Conservation (phyloP, 2,888 invertebrate genomes). For the Dysmachus trigonus region DNA sequence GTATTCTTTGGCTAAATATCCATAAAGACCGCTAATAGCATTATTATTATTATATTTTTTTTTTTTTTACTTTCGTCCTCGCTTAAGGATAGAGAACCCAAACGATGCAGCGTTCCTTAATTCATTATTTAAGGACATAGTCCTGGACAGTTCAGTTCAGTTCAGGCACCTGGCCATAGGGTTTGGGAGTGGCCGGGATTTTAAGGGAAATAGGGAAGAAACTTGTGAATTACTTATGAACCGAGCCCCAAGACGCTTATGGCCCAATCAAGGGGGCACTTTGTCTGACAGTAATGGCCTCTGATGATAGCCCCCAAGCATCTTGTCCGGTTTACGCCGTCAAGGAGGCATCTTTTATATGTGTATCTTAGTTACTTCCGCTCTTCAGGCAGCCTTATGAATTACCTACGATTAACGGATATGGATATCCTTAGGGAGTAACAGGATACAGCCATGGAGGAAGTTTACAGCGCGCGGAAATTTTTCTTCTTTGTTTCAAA, state of each 20-base stretch:
- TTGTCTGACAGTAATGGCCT: slow-evolving; percentile 18
- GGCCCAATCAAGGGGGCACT: slow-evolving; percentile 10
- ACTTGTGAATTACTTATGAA: slow-evolving; percentile 33
- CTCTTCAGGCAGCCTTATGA: slow-evolving; percentile 25
- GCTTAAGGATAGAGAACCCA: background rate
- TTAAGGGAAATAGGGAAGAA: slow-evolving; percentile 6
- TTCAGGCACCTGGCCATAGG: background rate
- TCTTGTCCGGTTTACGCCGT: background rate
- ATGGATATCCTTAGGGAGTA: background rate
- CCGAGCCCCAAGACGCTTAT: background rate
- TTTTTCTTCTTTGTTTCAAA: background rate
- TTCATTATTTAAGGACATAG: slow-evolving; percentile 23
- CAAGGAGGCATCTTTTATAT: background rate
- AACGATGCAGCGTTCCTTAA: slow-evolving; percentile 1
- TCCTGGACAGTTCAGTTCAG: slow-evolving; percentile 3
- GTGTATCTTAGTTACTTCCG: background rate
- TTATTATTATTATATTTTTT: no score
- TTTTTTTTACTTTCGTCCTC: background rate
- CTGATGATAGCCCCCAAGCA: slow-evolving; percentile 23
- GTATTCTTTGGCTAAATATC: slow-evolving; percentile 19
- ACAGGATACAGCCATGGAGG: background rate
- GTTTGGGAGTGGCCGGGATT: background rate
- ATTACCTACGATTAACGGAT: slow-evolving; percentile 24
- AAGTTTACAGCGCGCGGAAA: background rate
- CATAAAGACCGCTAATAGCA: slow-evolving; percentile 39